phyloP scores from a whole-genome alignment of 1,140 invertebrate species.

The Aricia agestis region DNA sequence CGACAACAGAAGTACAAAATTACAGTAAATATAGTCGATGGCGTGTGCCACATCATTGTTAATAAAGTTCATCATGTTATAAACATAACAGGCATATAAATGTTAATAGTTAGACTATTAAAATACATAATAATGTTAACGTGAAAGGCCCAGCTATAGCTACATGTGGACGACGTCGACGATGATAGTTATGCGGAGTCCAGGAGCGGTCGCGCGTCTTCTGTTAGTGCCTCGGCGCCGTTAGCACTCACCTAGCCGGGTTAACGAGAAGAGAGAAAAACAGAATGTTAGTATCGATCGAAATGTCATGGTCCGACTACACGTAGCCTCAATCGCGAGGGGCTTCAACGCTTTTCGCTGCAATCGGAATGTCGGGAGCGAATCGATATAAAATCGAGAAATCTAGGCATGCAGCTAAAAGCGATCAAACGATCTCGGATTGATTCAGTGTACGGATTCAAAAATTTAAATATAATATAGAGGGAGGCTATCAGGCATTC shows the following conservation, averaged over 20 bases:
- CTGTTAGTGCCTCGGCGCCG: constrained; percentile 71
- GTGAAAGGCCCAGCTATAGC: constrained; percentile 74
- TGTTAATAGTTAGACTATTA: constrained; percentile 76
- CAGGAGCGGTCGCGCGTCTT: constrained; percentile 53
- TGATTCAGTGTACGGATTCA: constrained; percentile 58
- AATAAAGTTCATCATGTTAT: constrained; percentile 75
- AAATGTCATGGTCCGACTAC: constrained; percentile 72
- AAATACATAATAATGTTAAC: constrained; percentile 75
- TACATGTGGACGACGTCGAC: constrained; percentile 72
- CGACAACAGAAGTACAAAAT: constrained; percentile 68
- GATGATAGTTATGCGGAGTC: constrained; percentile 68
- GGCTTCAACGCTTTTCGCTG: constrained; percentile 47
- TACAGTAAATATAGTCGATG: constrained; percentile 75
- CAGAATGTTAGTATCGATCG: constrained; percentile 77
- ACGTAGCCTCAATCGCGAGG: constrained; percentile 64
- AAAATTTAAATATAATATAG: constrained; percentile 38
- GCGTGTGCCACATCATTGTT: constrained; percentile 73
- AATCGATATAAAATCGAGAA: constrained; percentile 16
- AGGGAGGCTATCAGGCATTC: constrained; percentile 75
- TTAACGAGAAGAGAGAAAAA: constrained; percentile 77
- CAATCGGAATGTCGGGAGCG: neutral
- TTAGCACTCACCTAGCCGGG: constrained; percentile 83
- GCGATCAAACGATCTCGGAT: constrained; percentile 67
- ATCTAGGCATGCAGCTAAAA: constrained; percentile 58
- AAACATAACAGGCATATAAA: constrained; percentile 76